These are phyloP conservation scores for Podotricha telesiphe DNA, from an alignment of 2,888 invertebrate genomes.

Conservation along the genomic window DNA sequence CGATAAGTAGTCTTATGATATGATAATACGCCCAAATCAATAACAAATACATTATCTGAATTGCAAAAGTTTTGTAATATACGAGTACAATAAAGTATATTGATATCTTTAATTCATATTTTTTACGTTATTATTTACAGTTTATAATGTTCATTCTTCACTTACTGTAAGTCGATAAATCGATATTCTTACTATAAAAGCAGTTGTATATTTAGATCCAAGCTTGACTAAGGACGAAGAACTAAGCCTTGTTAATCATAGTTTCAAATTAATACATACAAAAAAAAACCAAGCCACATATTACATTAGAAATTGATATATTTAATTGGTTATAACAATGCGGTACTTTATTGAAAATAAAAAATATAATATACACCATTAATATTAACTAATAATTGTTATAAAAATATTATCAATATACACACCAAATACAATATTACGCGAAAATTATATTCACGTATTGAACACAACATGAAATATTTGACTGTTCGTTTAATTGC, in stretches of 20 bases:
- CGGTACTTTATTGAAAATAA: not conserved
- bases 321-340: not conserved
- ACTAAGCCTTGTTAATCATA: no score
- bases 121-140: not conserved
- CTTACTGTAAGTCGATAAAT: not conserved
- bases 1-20: not conserved
- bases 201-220: not conserved
- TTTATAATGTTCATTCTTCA: not conserved
- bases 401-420: not conserved
- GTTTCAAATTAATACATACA: no score
- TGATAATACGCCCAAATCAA: slow-evolving; percentile 1
- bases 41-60: not conserved
- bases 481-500: not conserved
- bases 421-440: not conserved
- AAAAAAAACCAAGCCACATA: no score
- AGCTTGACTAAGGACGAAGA: not conserved
- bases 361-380: not conserved
- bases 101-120: slow-evolving; percentile 13
- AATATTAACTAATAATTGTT: not conserved
- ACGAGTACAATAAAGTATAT: not conserved
- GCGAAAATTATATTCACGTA: not conserved
- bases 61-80: not conserved
- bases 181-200: slow-evolving; percentile 1
- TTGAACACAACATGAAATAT: not conserved
- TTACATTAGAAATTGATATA: not conserved